Evolutionary conservation across 2,888 invertebrate genomes (phyloP), one percentile per base, ranked within the genome.

Genomic region (Urechis unicinctus): DNA sequence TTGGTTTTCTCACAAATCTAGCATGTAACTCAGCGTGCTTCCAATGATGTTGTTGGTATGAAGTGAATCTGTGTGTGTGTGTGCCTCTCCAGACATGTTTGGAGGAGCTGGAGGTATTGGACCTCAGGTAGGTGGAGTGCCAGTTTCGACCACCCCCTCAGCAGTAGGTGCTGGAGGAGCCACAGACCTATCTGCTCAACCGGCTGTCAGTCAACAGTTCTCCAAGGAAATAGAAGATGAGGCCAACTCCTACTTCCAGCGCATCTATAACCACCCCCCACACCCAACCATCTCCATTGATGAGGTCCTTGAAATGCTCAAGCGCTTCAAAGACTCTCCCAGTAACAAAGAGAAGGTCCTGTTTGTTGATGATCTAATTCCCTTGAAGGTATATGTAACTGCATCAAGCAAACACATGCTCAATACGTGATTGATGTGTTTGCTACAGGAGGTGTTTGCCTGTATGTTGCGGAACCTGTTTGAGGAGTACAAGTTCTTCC

Each of bases 221-320:
- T 88, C 92, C 0, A 93, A 94, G 78, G 97, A 97, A 72, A 90
- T 97, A 44, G 98, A 99, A 78, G 96, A 97, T 74, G 97, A 98
- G 81, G 98, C 97, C 0, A 98, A 98, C 75, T 88, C 92, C 52
- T 98, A 97, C 75, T 98, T 98, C 78, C 96, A 98, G 79, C 85
- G 94, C 63, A 97, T 98, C 70, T 97, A 97, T 81, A 96, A 95
- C 78, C 80, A 80, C 62, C 91, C 95, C 79, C 91, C 94, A n/a
- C 91, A 94, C 28, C 73, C 78, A 47, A 91, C 91, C 1, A 82
- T 94, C 56, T 89, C 93, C 0, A 51, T 53, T 25, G 93, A 95
- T 69, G 95, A 96, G 76, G 94, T 98, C 0, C 82, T 98, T 2
- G 92, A 93, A 50, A 92, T 96, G 88, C 79, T 98, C 58, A 95